phyloP scores from a whole-genome alignment of 2,888 invertebrate genomes.

The Cataglyphis livida region DNA sequence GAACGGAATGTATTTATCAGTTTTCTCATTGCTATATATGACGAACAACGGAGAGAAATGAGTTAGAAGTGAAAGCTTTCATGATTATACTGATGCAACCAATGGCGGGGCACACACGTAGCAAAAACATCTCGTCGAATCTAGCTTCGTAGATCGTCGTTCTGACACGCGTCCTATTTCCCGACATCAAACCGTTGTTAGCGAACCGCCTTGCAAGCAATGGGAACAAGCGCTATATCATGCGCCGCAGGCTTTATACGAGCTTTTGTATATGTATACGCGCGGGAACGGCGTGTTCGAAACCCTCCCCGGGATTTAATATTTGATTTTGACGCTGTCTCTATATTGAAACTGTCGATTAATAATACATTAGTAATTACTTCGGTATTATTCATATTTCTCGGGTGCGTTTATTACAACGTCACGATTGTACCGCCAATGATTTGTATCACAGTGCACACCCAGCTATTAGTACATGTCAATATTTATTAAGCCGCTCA shows the following conservation, averaged over 20 bases:
- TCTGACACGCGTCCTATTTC: slow-evolving; percentile 6
- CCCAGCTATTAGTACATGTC: slow-evolving; percentile 67
- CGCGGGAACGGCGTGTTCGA: slow-evolving; percentile 52
- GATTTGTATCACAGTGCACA: slow-evolving; percentile 65
- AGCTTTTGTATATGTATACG: slow-evolving; percentile 36
- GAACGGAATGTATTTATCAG: neutral
- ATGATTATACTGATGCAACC: neutral
- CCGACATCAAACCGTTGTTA: slow-evolving; percentile 19
- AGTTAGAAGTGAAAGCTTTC: neutral
- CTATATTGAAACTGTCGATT: slow-evolving; percentile 56
- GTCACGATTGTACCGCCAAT: slow-evolving; percentile 60
- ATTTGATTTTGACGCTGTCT: slow-evolving; percentile 61
- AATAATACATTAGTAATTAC: slow-evolving; percentile 72
- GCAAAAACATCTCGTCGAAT: neutral
- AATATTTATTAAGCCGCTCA: slow-evolving; percentile 70
- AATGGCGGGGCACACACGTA: too few species aligned
- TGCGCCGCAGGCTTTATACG: slow-evolving; percentile 11
- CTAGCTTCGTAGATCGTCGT: neutral
- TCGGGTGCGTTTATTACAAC: slow-evolving; percentile 58
- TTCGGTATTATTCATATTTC: slow-evolving; percentile 69
- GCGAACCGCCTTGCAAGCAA: slow-evolving; percentile 35
- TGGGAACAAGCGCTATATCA: slow-evolving; percentile 27
- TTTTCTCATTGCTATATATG: neutral
- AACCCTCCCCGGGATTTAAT: slow-evolving; percentile 41
- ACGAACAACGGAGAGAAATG: neutral